Conservation (phyloP, 1,140 invertebrate genomes). For the Coenobita brevimanus region DNA sequence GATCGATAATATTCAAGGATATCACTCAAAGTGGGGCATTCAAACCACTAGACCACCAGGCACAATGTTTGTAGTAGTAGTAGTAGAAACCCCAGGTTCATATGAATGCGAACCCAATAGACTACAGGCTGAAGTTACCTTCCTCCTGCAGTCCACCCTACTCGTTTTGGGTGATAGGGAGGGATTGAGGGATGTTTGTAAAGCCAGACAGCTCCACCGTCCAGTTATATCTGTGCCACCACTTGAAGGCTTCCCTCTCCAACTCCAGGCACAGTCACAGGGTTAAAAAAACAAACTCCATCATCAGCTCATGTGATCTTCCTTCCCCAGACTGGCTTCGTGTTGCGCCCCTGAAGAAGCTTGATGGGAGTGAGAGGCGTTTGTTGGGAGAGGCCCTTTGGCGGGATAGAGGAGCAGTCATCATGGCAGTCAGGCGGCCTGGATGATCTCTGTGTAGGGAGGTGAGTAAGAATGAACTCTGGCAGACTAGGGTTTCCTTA, state of each 20-base stretch:
- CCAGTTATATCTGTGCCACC: no score
- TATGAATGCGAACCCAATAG: no score
- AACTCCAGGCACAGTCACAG: background rate
- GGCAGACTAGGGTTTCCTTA: background rate
- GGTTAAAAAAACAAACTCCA: background rate
- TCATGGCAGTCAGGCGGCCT: conserved; percentile 68
- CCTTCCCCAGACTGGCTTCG: conserved; percentile 39
- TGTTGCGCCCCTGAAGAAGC: conserved; percentile 37
- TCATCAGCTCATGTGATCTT: background rate
- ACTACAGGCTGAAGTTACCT: no score
- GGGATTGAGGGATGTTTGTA: no score
- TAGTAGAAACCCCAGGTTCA: background rate
- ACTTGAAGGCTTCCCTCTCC: no score
- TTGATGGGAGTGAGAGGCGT: background rate
- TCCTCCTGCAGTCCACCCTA: no score
- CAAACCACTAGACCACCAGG: no score
- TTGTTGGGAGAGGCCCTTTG: conserved; percentile 52
- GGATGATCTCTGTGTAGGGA: conserved; percentile 67
- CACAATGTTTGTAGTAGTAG: no score
- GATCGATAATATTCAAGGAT: no score
- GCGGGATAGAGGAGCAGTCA: conserved; percentile 62
- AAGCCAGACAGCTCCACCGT: no score
- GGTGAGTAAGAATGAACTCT: conserved; percentile 16
- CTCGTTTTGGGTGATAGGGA: no score
- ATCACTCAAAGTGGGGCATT: no score